phyloP scores from a whole-genome alignment of 1,140 invertebrate species.

The Drosophila punjabiensis region DNA sequence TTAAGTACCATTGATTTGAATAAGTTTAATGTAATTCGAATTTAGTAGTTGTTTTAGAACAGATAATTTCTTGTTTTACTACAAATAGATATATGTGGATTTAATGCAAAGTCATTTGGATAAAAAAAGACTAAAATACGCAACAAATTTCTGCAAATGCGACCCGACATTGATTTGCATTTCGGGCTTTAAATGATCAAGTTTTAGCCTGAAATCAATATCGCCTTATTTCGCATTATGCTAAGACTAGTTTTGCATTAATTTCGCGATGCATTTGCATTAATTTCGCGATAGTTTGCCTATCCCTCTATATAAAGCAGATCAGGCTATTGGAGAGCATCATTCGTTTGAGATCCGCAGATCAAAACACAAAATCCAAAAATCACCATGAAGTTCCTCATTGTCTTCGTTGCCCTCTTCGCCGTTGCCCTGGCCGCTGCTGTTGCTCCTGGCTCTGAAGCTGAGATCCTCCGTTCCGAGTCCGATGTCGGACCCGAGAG shows the following conservation, averaged over 20 bases:
- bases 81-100: neutral
- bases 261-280: slow-evolving; percentile 19
- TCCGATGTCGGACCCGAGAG: slow-evolving; percentile 46
- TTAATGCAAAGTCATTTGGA: slow-evolving; percentile 1
- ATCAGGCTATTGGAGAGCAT: neutral
- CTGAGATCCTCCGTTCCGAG: neutral
- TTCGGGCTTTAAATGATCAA: slow-evolving; percentile 19
- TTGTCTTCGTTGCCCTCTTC: slow-evolving; percentile 73
- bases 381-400: slow-evolving; percentile 70
- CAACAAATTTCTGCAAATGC: neutral
- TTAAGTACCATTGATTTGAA: neutral
- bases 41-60: neutral
- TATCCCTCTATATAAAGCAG: slow-evolving; percentile 22
- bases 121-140: neutral
- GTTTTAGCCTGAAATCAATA: slow-evolving; percentile 16
- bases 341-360: slow-evolving; percentile 39
- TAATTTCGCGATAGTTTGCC: slow-evolving; percentile 6
- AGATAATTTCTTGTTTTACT: neutral
- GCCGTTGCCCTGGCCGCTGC: slow-evolving; percentile 56
- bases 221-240: slow-evolving; percentile 15
- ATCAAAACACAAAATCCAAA: slow-evolving; percentile 26
- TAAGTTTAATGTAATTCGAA: neutral
- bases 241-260: slow-evolving; percentile 19
- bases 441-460: fast-evolving
- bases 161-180: slow-evolving; percentile 19